Evolutionary conservation across 1,140 invertebrate genomes (phyloP).

Genomic region (Bombus affinis): DNA sequence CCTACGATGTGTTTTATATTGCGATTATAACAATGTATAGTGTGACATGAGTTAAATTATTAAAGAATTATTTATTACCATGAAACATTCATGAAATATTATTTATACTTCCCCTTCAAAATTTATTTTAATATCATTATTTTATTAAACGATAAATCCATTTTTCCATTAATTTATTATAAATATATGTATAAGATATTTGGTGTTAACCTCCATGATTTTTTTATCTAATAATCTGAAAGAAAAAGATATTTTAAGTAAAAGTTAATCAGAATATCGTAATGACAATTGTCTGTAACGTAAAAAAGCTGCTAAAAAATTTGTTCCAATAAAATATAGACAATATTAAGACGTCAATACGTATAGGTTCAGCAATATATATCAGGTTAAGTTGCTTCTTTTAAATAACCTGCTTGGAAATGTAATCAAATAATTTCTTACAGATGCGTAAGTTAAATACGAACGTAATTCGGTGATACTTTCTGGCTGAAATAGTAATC

Average conservation of each 20-base stretch:
- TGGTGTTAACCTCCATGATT: not conserved
- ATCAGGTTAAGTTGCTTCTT: not conserved
- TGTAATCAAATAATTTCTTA: not conserved
- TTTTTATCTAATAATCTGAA: not conserved
- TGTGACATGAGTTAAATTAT: conserved; percentile 71
- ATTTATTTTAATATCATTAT: too few relatives aligned
- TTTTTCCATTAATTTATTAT: not conserved
- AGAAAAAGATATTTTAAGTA: not conserved
- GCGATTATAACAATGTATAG: conserved; percentile 62
- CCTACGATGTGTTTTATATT: conserved; percentile 55
- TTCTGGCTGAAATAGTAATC: not conserved
- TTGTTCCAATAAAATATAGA: not conserved
- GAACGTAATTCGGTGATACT: not conserved
- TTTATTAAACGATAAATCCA: too few relatives aligned
- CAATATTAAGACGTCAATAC: not conserved
- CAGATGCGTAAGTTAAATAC: not conserved
- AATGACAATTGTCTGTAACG: too few relatives aligned
- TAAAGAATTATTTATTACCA: conserved; percentile 74
- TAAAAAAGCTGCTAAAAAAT: not conserved
- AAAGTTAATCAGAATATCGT: not conserved
- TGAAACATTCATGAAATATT: conserved; percentile 17
- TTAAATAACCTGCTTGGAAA: not conserved
- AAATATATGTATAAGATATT: not conserved
- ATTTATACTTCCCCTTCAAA: not conserved
- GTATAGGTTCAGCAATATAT: too few relatives aligned